Evolutionary conservation across 2,888 invertebrate species (phyloP).

Genomic region (Caenorhabditis panamensis): DNA sequence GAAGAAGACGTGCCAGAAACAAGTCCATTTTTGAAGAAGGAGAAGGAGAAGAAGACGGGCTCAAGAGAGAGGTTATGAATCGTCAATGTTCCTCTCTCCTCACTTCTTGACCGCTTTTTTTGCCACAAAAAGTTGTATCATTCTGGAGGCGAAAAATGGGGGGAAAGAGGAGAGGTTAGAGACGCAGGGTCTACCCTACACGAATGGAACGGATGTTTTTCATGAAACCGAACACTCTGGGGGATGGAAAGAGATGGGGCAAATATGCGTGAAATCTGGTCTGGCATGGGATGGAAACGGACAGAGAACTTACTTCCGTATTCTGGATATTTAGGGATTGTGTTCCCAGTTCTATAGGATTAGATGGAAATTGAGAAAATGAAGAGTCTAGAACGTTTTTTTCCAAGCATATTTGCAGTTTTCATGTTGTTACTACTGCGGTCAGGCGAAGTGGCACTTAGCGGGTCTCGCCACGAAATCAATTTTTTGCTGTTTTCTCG

Average conservation of each 20-base stretch:
- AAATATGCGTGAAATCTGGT: constrained; percentile 21
- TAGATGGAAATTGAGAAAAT: too few species aligned
- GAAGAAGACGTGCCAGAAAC: background rate
- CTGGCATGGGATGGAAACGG: background rate
- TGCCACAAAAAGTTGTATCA: background rate
- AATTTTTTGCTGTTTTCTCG: too few species aligned
- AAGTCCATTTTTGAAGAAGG: background rate
- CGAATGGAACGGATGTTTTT: constrained; percentile 9
- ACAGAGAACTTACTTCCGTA: background rate
- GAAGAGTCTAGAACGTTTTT: too few species aligned
- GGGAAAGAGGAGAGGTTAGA: background rate
- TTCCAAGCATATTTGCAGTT: too few species aligned
- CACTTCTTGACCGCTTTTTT: too few species aligned
- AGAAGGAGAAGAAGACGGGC: background rate
- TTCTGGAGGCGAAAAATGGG: background rate
- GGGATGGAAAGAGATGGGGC: background rate
- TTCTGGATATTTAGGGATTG: background rate
- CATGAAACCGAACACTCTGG: constrained; percentile 14
- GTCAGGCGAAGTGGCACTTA: too few species aligned
- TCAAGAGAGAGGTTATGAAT: constrained; percentile 5
- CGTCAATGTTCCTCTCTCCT: constrained; percentile 8
- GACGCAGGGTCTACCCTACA: background rate
- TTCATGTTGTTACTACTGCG: too few species aligned
- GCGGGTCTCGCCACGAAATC: too few species aligned
- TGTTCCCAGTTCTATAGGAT: too few species aligned